Percentiles rank a stretch among this genome's conserved stretches.
phyloP scores from a whole-genome alignment of 2,888 invertebrate genomes.

The Agonopterix alstromeriana region DNA sequence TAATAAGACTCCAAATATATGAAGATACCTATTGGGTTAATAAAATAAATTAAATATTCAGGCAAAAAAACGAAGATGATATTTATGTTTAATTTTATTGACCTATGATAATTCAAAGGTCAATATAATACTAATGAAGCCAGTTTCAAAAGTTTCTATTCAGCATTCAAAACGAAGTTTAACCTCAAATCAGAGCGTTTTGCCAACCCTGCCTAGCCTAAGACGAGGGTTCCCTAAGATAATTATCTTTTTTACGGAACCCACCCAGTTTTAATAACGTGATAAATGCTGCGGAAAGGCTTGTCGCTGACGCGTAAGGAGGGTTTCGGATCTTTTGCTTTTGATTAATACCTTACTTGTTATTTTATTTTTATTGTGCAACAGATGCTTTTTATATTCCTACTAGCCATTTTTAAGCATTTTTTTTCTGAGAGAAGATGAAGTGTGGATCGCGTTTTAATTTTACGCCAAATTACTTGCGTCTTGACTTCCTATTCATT shows the following conservation, averaged over 20 bases:
- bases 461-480: slow-evolving; percentile 56
- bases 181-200: too few relatives aligned
- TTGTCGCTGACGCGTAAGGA: slow-evolving; percentile 67
- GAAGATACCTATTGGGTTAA: too few relatives aligned
- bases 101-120: too few relatives aligned
- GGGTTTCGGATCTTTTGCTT: slow-evolving; percentile 36
- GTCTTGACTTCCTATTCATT: slow-evolving; percentile 22
- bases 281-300: slow-evolving; percentile 75
- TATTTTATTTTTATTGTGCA: slow-evolving; percentile 52
- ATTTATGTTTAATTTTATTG: too few relatives aligned
- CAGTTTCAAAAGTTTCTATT: too few relatives aligned
- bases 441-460: slow-evolving; percentile 52
- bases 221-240: slow-evolving; percentile 72
- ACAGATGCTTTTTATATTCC: slow-evolving; percentile 68
- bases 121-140: too few relatives aligned
- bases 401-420: slow-evolving; percentile 39
- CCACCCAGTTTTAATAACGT: slow-evolving; percentile 71
- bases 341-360: slow-evolving; percentile 61
- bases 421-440: slow-evolving; percentile 28
- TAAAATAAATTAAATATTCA: too few relatives aligned
- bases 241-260: slow-evolving; percentile 75
- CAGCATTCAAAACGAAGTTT: too few relatives aligned
- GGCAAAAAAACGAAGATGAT: too few relatives aligned
- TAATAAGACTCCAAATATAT: too few relatives aligned
- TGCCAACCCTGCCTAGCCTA: slow-evolving; percentile 52